Conservation (phyloP, 2,113 vertebrate species). For the Zapus hudsonius region DNA sequence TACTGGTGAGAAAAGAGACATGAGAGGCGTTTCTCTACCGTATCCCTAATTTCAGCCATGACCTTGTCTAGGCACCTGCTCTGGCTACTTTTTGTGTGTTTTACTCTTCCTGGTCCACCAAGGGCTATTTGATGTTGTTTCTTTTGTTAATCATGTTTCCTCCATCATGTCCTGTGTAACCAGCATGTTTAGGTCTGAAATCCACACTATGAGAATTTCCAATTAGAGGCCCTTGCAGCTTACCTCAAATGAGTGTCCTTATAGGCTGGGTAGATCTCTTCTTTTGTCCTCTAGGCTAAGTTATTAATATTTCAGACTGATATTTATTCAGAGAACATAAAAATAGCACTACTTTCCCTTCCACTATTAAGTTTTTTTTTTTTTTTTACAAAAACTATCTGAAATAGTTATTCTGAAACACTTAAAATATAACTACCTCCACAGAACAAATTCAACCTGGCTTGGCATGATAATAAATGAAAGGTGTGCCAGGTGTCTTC, state of each 20-base stretch:
- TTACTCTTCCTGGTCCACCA: neutral
- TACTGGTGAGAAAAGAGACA: neutral
- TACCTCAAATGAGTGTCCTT: neutral
- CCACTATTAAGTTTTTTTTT: neutral
- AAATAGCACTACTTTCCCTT: neutral
- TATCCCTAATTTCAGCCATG: neutral
- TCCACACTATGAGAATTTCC: neutral
- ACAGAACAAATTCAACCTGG: slow-evolving; percentile 31
- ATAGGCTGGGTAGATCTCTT: neutral
- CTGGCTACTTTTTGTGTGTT: neutral
- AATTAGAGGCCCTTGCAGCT: neutral
- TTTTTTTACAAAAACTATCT: neutral
- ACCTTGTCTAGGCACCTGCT: neutral
- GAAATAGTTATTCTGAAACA: slow-evolving; percentile 32
- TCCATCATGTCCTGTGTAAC: neutral
- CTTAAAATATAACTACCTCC: slow-evolving; percentile 15
- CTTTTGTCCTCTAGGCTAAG: neutral
- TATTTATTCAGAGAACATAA: neutral
- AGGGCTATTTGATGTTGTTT: accelerated
- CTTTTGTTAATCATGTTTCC: neutral
- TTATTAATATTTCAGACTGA: neutral
- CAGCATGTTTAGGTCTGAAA: neutral
- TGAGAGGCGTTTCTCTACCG: neutral
- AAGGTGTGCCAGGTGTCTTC: slow-evolving; percentile 30
- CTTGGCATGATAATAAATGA: slow-evolving; percentile 31